Conservation (phyloP, 30 jellyfish, hydroid and myxozoan genomes). For the Turritopsis rubra region DNA sequence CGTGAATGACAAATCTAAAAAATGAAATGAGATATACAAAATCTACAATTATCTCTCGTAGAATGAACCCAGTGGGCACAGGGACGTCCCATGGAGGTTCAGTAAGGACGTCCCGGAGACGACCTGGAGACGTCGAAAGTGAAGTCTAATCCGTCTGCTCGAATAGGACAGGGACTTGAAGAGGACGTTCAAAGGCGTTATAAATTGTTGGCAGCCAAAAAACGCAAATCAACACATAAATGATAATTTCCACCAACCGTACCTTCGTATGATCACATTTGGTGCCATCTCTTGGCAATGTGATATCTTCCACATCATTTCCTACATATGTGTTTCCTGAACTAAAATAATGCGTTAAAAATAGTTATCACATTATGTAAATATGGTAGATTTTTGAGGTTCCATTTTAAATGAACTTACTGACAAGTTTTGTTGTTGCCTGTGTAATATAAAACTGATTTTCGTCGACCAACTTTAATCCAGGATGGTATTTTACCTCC, state of each 20-base stretch:
- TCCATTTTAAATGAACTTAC: background rate
- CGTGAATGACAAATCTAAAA: slow-evolving; percentile 2
- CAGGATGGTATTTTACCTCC: background rate
- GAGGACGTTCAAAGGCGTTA: too few relatives aligned
- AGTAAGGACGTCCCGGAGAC: too few relatives aligned
- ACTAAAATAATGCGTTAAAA: background rate
- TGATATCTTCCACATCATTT: background rate
- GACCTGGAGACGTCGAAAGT: too few relatives aligned
- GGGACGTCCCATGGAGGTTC: too few relatives aligned
- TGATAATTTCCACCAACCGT: too few relatives aligned
- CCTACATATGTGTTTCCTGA: background rate
- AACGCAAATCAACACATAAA: too few relatives aligned
- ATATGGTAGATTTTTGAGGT: background rate
- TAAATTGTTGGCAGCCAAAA: too few relatives aligned
- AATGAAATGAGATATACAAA: background rate
- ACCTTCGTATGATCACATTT: background rate
- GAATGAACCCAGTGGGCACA: too few relatives aligned
- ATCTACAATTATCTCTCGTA: background rate
- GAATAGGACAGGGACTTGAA: too few relatives aligned
- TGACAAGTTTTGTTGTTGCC: background rate
- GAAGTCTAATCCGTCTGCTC: too few relatives aligned
- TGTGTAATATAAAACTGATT: background rate
- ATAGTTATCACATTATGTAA: background rate
- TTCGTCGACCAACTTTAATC: background rate
- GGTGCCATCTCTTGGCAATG: slow-evolving; percentile 5